Conservation (phyloP, 2,797 vertebrate species). For the Characodon lateralis region DNA sequence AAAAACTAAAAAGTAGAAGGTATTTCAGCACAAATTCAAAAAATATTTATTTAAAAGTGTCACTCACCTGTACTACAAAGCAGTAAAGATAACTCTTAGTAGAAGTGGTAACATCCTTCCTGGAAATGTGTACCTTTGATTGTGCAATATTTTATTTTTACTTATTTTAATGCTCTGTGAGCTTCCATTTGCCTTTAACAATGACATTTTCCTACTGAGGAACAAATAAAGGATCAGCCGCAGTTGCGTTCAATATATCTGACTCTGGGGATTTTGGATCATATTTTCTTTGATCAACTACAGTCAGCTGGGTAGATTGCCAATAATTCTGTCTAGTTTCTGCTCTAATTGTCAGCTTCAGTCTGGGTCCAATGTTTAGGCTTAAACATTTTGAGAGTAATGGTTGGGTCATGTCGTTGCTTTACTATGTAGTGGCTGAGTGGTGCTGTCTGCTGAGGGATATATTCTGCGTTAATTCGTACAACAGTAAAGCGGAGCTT, state of each 20-base stretch:
- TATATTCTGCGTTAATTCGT: too few relatives aligned
- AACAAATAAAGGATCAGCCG: too few relatives aligned
- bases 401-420: too few relatives aligned
- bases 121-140: background rate
- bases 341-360: too few relatives aligned
- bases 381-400: too few relatives aligned
- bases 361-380: too few relatives aligned
- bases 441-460: too few relatives aligned
- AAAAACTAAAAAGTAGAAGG: too few relatives aligned
- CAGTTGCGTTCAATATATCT: background rate
- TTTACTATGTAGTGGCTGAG: too few relatives aligned
- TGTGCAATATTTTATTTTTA: background rate
- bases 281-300: background rate
- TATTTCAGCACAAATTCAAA: background rate
- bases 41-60: background rate
- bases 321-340: background rate
- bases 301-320: background rate
- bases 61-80: background rate
- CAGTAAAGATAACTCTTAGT: background rate
- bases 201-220: background rate
- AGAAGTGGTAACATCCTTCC: background rate
- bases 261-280: background rate
- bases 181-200: background rate
- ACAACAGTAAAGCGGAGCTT: background rate
- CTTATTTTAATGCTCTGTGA: background rate